phyloP scores from a whole-genome alignment of 92 coral and sea anemone genomes.

The Phymanthus crucifer region DNA sequence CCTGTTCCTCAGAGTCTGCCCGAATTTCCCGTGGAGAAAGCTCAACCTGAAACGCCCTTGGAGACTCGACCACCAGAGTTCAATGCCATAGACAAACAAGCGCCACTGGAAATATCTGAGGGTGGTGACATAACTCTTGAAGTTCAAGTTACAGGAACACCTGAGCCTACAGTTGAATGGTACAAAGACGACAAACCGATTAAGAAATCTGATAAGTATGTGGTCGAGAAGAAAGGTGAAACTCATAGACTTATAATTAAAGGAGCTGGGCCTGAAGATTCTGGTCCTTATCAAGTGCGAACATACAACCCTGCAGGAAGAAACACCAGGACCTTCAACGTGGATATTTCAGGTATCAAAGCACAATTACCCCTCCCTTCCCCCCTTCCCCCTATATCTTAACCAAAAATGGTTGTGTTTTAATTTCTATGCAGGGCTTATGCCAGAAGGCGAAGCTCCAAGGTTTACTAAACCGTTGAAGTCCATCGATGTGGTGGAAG shows the following conservation, averaged over 20 bases:
- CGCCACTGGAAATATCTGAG: slow-evolving; percentile 65
- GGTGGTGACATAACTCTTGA: slow-evolving; percentile 70
- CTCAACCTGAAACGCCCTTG: slow-evolving; percentile 29
- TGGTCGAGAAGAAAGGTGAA: slow-evolving; percentile 38
- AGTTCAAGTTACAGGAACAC: slow-evolving; percentile 65
- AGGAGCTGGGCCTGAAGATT: slow-evolving; percentile 66
- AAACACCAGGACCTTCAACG: slow-evolving; percentile 74
- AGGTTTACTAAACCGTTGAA: slow-evolving; percentile 63
- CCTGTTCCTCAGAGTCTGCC: slow-evolving; percentile 1
- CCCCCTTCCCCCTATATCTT: too few relatives aligned
- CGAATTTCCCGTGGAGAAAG: slow-evolving; percentile 36
- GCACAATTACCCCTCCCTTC: background rate
- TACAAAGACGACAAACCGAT: slow-evolving; percentile 58
- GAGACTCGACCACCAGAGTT: slow-evolving; percentile 70
- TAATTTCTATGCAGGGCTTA: slow-evolving; percentile 9
- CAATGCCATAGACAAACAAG: slow-evolving; percentile 35
- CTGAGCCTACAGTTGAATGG: slow-evolving; percentile 71
- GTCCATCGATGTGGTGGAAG: slow-evolving; percentile 66
- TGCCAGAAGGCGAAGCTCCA: slow-evolving; percentile 64
- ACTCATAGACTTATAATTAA: slow-evolving; percentile 47
- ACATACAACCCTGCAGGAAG: slow-evolving; percentile 75
- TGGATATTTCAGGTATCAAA: slow-evolving; percentile 61
- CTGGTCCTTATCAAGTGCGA: slow-evolving; percentile 63
- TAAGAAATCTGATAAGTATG: slow-evolving; percentile 26
- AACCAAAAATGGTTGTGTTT: background rate